Evolutionary conservation across 2,113 vertebrate genomes (phyloP), one percentile per base, ranked within the genome.

Genomic region (Hippocampus abdominalis): DNA sequence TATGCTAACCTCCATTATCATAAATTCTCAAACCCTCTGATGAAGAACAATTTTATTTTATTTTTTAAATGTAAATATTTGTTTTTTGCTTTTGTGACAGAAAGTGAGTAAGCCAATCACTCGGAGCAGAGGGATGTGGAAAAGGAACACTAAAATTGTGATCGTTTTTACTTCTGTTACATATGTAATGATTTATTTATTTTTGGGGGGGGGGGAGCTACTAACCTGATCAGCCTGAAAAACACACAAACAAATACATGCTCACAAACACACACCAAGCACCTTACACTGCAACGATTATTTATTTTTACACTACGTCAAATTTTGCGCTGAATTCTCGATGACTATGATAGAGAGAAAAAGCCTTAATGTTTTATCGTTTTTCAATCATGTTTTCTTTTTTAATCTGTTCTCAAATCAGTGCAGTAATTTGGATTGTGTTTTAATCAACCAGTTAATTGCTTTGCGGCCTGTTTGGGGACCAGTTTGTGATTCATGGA

Each of bases 51-150:
- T 59, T 59, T 59, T 20, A 66, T 71, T 73, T 73, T 72, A 74
- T 46, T 76, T 82, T 90, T 87, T 91, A 85, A 85, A 90, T 90
- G 32, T 36, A 36, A 91, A 46, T 86, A 78, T 83, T 86, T 70
- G 85, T 75, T 71, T 71, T 87, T 82, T 21, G 79, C 84, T 15
- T 23, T 13, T 40, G 11, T 64, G 72, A 64, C 72, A 68, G 75
- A 75, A 73, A 63, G 71, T 77, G 78, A 87, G 78, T 82, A 73
- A 78, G 66, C 48, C 3, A 64, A 81, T 85, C 82, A 83, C 85
- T 87, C 59, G 3, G 71, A 79, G 42, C n/a, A 13, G 27, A 23
- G 40, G 12, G 80, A 66, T 77, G 25, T 15, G 13, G 25, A 73
- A 32, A 29, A 53, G 8, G 27, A 84, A 86, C 84, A 85, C 79